Evolutionary conservation across 2,797 vertebrate genomes (phyloP), one percentile per base, ranked within the genome.

Genomic region (Diplodus puntazzo): DNA sequence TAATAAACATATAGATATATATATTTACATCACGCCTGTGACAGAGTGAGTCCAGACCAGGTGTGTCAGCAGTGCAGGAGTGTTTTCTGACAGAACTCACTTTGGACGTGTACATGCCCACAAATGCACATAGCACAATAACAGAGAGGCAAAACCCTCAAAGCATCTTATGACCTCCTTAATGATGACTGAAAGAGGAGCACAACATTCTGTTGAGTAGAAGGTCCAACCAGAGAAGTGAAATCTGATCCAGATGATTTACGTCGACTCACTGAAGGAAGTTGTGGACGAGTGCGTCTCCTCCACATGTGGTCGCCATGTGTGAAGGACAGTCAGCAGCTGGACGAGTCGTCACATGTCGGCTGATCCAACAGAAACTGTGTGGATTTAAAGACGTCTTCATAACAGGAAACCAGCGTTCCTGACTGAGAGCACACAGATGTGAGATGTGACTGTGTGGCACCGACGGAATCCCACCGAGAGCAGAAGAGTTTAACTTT

Each of bases 271-370:
- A 3, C 58, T 53, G 13, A 13, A 55, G 64, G 59, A 82, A 63
- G 25, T 25, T 0, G 16, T 5, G 62, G 60, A 62, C 30, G 67
- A 62, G 14, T 39, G 14, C 17, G 52, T 71, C 45, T 73, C 79
- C 9, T 39, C 43, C 73, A 86, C 74, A 86, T 77, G 66, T 91
- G 85, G 70, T 34, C 65, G 0, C 77, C 75, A 81, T 75, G 73
- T 83, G 88, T 77, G 73, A 69, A 57, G 46, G 62, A 74, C 72
- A 68, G 43, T 67, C 45, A 42, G 59, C 58, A 71, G 75, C 78
- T 71, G 66, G 11, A 0, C 14, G 0, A 2, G n/a, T 63, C 57
- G 18, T 30, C 8, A 7, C 21, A 23, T 23, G 23, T 48, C 30
- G 46, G 42, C 64, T 23, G 59, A 63, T 18, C 30, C 21, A 9